A percentile compares a stretch with the other conserved stretches of the same genome.
phyloP scores from a whole-genome alignment of 2,888 invertebrate species.

The Heliconius ismenius region DNA sequence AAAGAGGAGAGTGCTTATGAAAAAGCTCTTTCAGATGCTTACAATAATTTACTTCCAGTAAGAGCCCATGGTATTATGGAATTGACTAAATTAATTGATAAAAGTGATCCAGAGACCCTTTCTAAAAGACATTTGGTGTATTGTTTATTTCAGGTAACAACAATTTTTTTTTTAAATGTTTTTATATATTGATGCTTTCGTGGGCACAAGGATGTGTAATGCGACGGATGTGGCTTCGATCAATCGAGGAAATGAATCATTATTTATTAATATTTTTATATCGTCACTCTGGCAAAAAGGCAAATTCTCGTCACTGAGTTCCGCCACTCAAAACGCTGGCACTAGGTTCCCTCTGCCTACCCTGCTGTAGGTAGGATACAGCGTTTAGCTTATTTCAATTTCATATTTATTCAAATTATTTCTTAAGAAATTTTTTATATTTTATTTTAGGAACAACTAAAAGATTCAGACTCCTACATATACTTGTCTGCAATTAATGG shows the following conservation, averaged over 20 bases:
- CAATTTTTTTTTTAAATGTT: neutral
- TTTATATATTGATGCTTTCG: too few species aligned
- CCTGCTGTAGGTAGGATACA: too few species aligned
- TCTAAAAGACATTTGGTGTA: constrained; percentile 85
- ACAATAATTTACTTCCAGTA: constrained; percentile 88
- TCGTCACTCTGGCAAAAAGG: too few species aligned
- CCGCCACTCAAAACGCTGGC: too few species aligned
- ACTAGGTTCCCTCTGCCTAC: too few species aligned
- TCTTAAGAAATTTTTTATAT: constrained; percentile 3
- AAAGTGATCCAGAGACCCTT: constrained; percentile 83
- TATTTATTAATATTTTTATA: too few species aligned
- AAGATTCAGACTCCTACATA: constrained; percentile 90
- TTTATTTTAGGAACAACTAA: constrained; percentile 85
- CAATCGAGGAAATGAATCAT: too few species aligned
- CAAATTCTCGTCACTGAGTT: too few species aligned
- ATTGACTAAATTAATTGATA: constrained; percentile 86
- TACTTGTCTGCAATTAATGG: constrained; percentile 91
- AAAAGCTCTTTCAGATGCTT: constrained; percentile 85
- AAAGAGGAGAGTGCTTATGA: constrained; percentile 73
- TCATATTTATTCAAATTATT: neutral
- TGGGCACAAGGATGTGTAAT: too few species aligned
- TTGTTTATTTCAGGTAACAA: constrained; percentile 85
- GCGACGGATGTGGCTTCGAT: too few species aligned
- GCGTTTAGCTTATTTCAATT: too few species aligned
- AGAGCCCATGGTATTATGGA: constrained; percentile 90